phyloP scores from a whole-genome alignment of 2,797 vertebrate genomes.

The Zalophus californianus region DNA sequence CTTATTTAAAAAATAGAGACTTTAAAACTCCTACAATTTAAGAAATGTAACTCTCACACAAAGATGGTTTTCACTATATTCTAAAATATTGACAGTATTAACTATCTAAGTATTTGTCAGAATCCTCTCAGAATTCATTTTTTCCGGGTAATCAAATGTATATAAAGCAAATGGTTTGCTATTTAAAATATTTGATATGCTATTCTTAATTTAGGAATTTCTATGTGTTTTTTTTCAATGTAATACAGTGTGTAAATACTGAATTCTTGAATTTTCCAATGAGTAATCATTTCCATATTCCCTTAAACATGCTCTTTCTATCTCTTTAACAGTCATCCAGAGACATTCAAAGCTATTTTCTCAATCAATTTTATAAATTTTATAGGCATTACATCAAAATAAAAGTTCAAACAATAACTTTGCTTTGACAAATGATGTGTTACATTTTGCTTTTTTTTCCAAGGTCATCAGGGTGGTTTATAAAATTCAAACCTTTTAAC shows the following conservation, averaged over 20 bases:
- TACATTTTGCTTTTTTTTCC: background rate
- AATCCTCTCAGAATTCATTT: background rate
- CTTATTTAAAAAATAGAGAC: background rate
- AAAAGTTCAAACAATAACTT: background rate
- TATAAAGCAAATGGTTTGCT: background rate
- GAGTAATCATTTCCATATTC: background rate
- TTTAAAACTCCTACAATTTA: background rate
- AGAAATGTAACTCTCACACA: background rate
- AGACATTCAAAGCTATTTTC: background rate
- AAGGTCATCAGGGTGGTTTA: background rate
- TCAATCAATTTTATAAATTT: background rate
- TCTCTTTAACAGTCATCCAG: background rate
- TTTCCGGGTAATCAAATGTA: background rate
- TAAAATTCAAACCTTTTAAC: background rate
- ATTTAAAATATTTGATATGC: background rate
- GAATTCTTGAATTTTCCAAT: background rate
- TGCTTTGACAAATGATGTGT: background rate
- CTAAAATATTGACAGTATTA: background rate
- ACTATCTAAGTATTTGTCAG: background rate
- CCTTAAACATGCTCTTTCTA: background rate
- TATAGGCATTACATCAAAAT: background rate
- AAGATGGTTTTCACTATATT: background rate
- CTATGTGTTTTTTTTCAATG: background rate
- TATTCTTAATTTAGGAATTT: background rate
- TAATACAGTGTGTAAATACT: background rate